Percentiles rank a stretch among this genome's conserved stretches.
Conservation (phyloP, 2,888 invertebrate genomes). For the Exocentrus adspersus region DNA sequence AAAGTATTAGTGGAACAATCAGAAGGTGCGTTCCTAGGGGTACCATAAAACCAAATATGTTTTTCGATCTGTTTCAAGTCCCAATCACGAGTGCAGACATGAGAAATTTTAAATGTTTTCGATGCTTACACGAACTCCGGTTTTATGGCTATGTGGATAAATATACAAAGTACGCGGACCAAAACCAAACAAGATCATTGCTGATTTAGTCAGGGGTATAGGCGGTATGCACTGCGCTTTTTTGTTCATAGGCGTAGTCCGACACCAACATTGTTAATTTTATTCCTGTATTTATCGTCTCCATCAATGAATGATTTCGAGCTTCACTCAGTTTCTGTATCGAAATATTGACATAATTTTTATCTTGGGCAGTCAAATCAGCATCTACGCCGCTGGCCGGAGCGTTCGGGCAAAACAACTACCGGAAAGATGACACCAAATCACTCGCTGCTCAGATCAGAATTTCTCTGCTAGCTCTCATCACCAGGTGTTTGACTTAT, state of each 20-base stretch:
- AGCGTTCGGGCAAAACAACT: constrained; percentile 4
- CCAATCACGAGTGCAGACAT: constrained; percentile 1
- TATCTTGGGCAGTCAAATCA: too few species aligned
- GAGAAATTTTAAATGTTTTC: constrained; percentile 14
- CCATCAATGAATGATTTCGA: too few species aligned
- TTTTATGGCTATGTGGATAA: constrained; percentile 3
- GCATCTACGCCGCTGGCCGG: neutral
- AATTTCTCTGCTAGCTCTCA: constrained; percentile 22
- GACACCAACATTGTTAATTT: too few species aligned
- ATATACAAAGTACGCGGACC: constrained; percentile 7
- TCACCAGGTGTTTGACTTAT: constrained; percentile 26
- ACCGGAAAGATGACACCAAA: constrained; percentile 22
- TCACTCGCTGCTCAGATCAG: too few species aligned
- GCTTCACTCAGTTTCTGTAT: too few species aligned
- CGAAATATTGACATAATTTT: too few species aligned
- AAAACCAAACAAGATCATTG: constrained; percentile 16
- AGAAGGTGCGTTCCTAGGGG: neutral
- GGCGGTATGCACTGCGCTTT: neutral
- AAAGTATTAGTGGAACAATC: neutral
- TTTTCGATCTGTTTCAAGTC: neutral
- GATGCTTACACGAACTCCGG: neutral
- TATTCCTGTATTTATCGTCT: too few species aligned
- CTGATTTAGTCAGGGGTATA: neutral
- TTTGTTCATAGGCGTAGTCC: neutral
- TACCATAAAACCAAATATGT: constrained; percentile 15